A percentile compares a stretch with the other conserved stretches of the same genome.
These are phyloP conservation scores for Glaucidium brasilianum DNA, from an alignment of 2,113 vertebrate species.

Conservation along the genomic window DNA sequence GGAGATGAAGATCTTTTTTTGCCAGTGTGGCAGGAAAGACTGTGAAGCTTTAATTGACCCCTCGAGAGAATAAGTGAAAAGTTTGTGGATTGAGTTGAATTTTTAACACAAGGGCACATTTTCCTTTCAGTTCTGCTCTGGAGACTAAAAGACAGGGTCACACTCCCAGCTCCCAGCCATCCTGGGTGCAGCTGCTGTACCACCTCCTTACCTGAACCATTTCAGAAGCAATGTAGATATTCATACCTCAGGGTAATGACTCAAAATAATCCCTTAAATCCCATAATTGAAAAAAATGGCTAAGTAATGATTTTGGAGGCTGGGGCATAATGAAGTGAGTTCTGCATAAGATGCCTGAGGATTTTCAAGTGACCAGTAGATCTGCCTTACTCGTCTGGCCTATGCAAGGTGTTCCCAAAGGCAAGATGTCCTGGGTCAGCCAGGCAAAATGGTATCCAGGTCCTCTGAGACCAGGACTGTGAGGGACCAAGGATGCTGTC, in stretches of 20 bases:
- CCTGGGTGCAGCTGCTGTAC: background rate
- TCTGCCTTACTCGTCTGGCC: background rate
- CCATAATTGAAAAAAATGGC: background rate
- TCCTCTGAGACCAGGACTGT: background rate
- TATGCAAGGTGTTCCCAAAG: background rate
- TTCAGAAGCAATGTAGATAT: background rate
- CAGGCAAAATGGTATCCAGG: background rate
- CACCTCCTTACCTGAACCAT: background rate
- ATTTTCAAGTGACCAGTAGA: background rate
- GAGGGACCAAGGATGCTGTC: background rate
- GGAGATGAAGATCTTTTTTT: constrained; percentile 44
- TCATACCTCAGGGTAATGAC: background rate
- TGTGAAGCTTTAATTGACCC: constrained; percentile 63
- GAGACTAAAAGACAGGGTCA: background rate
- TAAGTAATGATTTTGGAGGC: constrained; percentile 2
- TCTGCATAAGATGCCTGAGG: background rate
- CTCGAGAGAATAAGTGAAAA: constrained; percentile 41
- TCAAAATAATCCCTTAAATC: constrained; percentile 17
- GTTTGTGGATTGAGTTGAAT: background rate
- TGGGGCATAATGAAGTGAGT: background rate
- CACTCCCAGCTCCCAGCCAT: background rate
- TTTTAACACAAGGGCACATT: constrained; percentile 16
- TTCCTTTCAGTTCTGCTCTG: background rate
- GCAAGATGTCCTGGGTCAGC: background rate
- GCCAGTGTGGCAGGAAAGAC: constrained; percentile 51